Evolutionary conservation across 2,113 vertebrate species (phyloP), one percentile per base, ranked within the genome.

Genomic region (Otolemur garnettii): DNA sequence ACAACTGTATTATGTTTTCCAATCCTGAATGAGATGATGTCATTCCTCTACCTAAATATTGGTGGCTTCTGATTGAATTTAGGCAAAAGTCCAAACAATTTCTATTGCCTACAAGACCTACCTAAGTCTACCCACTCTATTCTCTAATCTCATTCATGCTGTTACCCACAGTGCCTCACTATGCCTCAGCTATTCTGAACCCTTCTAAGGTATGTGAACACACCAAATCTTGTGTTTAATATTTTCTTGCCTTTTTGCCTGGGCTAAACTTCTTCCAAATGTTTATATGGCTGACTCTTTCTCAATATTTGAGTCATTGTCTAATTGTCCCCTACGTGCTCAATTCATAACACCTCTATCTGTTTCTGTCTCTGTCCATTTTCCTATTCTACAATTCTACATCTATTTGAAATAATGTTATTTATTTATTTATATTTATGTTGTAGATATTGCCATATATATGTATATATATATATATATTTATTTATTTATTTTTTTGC

Each of bases 121-220:
- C 11, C 5, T 30, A 35, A 12, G n/a, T 17, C 33, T 19, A 38
- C 3, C 4, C 6, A 35, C 13, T 1, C 9, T 45, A 4, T 22
- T 66, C 21, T 78, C 12, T 13, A 12, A 4, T 66, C 21, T 69
- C 19, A 59, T 19, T 50, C 13, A 26, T 19, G 17, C 33, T 64
- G 2, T 74, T 35, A 13, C 4, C n/a, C 42, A 10, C 75, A n/a
- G 53, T 24, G 9, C 1, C 19, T 5, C n/a, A 2, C 7, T 66
- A 53, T 21, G 9, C 2, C 1, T 55, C 62, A 59, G n/a, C 17
- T 42, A 17, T 28, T 71, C 4, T n/a, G 7, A 18, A 72, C 33
- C 66, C 87, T 71, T 53, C 77, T 45, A 3, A 78, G 21, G 38
- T 5, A 14, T 7, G 17, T 24, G 10, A 50, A 60, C 35, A 12